These are phyloP conservation scores for Montipora capricornis DNA, from an alignment of 64 coral and sea anemone genomes.

Conservation along the genomic window DNA sequence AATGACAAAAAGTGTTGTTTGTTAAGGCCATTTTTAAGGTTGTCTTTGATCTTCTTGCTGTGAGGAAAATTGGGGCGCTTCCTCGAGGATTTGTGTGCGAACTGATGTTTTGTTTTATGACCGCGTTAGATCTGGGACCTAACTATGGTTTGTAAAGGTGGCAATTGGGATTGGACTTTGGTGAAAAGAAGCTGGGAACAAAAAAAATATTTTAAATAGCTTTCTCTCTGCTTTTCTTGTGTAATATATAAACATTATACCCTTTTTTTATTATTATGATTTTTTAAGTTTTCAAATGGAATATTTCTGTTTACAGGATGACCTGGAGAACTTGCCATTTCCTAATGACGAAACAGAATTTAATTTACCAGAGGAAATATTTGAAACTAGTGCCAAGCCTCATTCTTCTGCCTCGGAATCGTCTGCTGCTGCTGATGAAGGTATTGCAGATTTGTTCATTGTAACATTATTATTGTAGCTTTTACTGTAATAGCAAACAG, in stretches of 20 bases:
- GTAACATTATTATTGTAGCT: no score
- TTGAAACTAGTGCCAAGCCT: slow-evolving; percentile 86
- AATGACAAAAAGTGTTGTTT: not conserved
- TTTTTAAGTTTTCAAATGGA: not conserved
- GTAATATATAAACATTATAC: not conserved
- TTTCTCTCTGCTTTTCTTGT: not conserved
- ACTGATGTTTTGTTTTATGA: slow-evolving; percentile 40
- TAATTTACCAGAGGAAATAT: slow-evolving; percentile 98
- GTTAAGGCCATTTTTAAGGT: not conserved
- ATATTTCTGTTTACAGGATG: slow-evolving; percentile 75
- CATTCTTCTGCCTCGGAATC: slow-evolving; percentile 76
- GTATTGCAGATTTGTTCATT: not conserved
- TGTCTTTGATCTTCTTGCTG: not conserved
- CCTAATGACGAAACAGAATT: slow-evolving; percentile 99
- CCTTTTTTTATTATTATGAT: not conserved
- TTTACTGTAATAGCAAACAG: no score
- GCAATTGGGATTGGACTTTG: not conserved
- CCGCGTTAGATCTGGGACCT: slow-evolving; percentile 13
- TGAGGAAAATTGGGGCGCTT: slow-evolving; percentile 1
- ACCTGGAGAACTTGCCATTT: slow-evolving; percentile 94
- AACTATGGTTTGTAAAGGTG: not conserved
- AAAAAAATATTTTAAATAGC: not conserved
- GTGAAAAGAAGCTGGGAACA: not conserved
- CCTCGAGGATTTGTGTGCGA: not conserved
- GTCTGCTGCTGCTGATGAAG: slow-evolving; percentile 82